Base-by-base conservation (phyloP, 2,888 invertebrate species). In the Nasonovia ribisnigri region DNA sequence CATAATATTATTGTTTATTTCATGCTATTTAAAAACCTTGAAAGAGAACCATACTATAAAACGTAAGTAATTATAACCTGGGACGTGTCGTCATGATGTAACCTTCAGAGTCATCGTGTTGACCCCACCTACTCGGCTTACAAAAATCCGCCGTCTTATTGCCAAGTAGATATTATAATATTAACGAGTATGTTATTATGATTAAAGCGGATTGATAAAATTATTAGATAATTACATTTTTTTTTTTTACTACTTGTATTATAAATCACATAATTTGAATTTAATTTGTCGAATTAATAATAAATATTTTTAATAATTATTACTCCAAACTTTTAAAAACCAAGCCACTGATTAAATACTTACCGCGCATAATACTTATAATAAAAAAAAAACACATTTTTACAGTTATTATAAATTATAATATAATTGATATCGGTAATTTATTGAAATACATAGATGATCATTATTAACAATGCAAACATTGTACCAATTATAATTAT, bases 11-110 rank as follows among this genome's bases (percentile, higher is more conserved):
- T 54, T 93, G 43, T 90, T 60, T 90, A 93, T 90, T 93, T 86
- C 67, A 86, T 90, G 90, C 42, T 48, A 10, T 51, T 51, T 46
- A 36, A n/a, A 67, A 93, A 93, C 93, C 93, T 93, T 93, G 90
- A 90, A 86, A 57, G 86, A 48, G 90, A 90, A 93, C 67, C 48
- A n/a, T 93, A 93, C 93, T 84, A 60, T 67, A 93, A 90, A 93
- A 42, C 60, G 60, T 87, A 86, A 86, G 93, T 93, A 93, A 93
- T 93, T 93, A 93, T 90, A 90, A 93, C 60, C 90, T 90, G 93
- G 86, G 90, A 87, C 67, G 86, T 90, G 93, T 93, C 86, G 90
- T 90, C 93, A 93, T 90, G 90, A 67, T 46, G 86, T 93, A 93
- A 93, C 93, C 93, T 93, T 93, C 93, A 90, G 89, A 93, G 84